Conservation (phyloP, 2,113 vertebrate genomes). For the Corythaixoides concolor region DNA sequence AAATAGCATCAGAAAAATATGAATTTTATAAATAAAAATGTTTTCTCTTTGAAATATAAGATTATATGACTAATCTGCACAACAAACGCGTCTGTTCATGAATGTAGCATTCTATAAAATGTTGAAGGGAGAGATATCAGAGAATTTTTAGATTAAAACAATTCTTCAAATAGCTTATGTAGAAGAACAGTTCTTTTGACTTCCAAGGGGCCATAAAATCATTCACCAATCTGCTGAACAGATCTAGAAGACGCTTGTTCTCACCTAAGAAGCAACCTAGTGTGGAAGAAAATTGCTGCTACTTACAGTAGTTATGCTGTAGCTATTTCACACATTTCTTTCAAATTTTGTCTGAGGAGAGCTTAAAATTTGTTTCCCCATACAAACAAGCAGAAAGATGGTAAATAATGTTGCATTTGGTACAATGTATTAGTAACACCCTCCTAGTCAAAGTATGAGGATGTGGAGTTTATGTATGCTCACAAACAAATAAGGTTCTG, state of each 20-base stretch:
- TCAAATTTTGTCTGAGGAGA: background rate
- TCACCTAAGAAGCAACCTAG: background rate
- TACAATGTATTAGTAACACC: background rate
- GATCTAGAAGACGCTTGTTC: background rate
- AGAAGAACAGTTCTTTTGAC: background rate
- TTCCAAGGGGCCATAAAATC: background rate
- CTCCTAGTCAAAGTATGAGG: background rate
- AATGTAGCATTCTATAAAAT: background rate
- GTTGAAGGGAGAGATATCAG: background rate
- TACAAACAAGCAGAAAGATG: background rate
- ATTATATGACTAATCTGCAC: background rate
- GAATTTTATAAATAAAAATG: background rate
- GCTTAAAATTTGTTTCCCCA: background rate
- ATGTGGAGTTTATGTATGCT: background rate
- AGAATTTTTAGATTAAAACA: background rate
- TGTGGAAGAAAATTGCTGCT: background rate
- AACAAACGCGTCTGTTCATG: background rate
- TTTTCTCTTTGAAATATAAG: background rate
- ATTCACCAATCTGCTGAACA: background rate
- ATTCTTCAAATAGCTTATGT: background rate
- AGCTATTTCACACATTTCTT: background rate
- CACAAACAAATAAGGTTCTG: background rate
- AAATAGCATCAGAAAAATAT: background rate
- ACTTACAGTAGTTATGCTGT: background rate
- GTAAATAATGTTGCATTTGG: background rate